phyloP scores from a whole-genome alignment of 2,888 invertebrate species.

The Bugula neritina region DNA sequence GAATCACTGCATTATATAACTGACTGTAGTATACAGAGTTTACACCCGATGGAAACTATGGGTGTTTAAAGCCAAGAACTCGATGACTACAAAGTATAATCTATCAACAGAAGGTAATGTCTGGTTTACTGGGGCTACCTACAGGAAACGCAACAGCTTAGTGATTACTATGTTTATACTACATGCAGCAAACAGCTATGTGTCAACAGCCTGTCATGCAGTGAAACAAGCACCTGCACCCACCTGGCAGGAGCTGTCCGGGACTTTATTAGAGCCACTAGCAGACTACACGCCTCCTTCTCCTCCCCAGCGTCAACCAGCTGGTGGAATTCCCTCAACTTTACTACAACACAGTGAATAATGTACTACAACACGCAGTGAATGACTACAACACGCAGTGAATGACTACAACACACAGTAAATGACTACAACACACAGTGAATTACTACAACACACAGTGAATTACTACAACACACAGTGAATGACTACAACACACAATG shows the following conservation, averaged over 20 bases:
- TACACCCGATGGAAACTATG: too few relatives aligned
- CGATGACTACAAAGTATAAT: too few relatives aligned
- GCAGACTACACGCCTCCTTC: constrained; percentile 7
- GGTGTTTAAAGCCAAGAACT: too few relatives aligned
- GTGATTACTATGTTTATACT: too few relatives aligned
- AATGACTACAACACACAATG: not conserved
- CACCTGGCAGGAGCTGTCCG: constrained; percentile 6
- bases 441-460: not conserved
- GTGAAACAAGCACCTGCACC: not conserved
- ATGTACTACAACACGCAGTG: not conserved
- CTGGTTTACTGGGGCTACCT: too few relatives aligned
- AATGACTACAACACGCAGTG: not conserved
- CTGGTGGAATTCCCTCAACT: constrained; percentile 24
- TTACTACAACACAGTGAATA: not conserved
- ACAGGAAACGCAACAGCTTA: too few relatives aligned
- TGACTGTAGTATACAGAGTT: too few relatives aligned
- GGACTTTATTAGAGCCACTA: not conserved
- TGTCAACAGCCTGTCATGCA: too few relatives aligned
- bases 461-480: not conserved
- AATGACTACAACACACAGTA: not conserved
- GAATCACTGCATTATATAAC: too few relatives aligned
- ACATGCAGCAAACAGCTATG: too few relatives aligned
- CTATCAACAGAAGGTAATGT: too few relatives aligned
- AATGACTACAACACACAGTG: not conserved
- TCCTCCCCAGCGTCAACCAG: not conserved